Evolutionary conservation across 2,797 vertebrate genomes (phyloP).

Genomic region (Trachurus trachurus): DNA sequence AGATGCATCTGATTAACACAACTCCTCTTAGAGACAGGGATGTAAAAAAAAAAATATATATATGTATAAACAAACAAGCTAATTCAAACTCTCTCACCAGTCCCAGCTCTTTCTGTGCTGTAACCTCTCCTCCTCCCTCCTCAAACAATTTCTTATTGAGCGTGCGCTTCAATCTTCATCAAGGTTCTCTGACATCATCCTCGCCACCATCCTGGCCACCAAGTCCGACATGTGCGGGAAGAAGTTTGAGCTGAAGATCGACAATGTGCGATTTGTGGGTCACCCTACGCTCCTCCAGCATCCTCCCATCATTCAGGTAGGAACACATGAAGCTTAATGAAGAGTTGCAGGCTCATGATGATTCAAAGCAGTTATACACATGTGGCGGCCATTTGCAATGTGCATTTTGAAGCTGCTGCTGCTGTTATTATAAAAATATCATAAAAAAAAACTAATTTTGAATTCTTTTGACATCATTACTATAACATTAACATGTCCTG

Average conservation of each 20-base stretch:
- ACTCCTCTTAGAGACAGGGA: conserved; percentile 54
- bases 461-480: neutral
- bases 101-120: conserved; percentile 29
- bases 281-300: conserved; percentile 97
- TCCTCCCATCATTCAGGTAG: conserved; percentile 91
- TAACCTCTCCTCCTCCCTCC: neutral
- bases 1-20: conserved; percentile 64
- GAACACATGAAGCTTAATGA: neutral
- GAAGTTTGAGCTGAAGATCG: conserved; percentile 99
- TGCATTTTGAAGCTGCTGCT: neutral
- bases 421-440: neutral
- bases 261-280: conserved; percentile 97
- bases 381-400: neutral
- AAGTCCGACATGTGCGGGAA: conserved; percentile 99
- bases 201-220: conserved; percentile 98
- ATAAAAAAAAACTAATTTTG: neutral
- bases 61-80: conserved; percentile 34
- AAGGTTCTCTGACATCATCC: conserved; percentile 98
- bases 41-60: conserved; percentile 8
- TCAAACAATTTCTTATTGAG: conserved; percentile 3
- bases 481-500: neutral
- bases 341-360: neutral
- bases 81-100: conserved; percentile 52
- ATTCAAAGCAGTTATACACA: neutral
- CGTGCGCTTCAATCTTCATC: conserved; percentile 16